phyloP scores from a whole-genome alignment of 2,797 vertebrate species.

The Mastacembelus armatus region DNA sequence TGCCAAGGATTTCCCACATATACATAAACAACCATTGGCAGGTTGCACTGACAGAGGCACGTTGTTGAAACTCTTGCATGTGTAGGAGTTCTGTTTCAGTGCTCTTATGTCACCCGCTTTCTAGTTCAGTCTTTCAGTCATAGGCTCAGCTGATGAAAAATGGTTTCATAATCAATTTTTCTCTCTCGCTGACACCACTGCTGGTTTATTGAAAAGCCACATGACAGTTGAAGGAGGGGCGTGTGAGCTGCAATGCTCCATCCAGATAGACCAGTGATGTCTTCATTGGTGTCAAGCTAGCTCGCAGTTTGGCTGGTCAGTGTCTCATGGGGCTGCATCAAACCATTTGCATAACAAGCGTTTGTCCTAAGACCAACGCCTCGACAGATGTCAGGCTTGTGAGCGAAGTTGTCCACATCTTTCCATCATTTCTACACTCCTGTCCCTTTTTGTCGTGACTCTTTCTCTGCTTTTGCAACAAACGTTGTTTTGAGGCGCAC shows the following conservation, averaged over 20 bases:
- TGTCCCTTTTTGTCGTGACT: conserved; percentile 34
- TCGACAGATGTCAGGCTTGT: conserved; percentile 68
- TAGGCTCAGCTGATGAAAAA: conserved; percentile 47
- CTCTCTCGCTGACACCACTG: conserved; percentile 8
- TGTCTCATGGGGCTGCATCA: conserved; percentile 55
- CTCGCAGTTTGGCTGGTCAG: conserved; percentile 44
- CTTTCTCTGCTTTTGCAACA: conserved; percentile 2
- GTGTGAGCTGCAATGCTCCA: not conserved
- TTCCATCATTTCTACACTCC: conserved; percentile 30
- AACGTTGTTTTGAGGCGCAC: conserved; percentile 32
- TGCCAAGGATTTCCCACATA: conserved; percentile 76
- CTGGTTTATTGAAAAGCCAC: conserved; percentile 40
- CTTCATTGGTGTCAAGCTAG: conserved; percentile 56
- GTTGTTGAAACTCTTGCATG: conserved; percentile 45
- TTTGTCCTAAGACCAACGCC: conserved; percentile 52
- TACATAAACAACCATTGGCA: conserved; percentile 72
- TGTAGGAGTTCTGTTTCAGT: conserved; percentile 74
- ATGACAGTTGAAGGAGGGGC: conserved; percentile 11
- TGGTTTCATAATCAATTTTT: conserved; percentile 27
- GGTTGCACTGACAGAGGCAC: conserved; percentile 16
- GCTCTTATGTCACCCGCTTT: conserved; percentile 44
- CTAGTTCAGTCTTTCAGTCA: conserved; percentile 28
- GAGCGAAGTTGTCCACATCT: conserved; percentile 40
- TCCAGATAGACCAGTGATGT: conserved; percentile 31
- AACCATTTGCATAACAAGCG: conserved; percentile 76